These are phyloP conservation scores for Tillus elongatus DNA, from an alignment of 2,888 invertebrate genomes.

Conservation along the genomic window DNA sequence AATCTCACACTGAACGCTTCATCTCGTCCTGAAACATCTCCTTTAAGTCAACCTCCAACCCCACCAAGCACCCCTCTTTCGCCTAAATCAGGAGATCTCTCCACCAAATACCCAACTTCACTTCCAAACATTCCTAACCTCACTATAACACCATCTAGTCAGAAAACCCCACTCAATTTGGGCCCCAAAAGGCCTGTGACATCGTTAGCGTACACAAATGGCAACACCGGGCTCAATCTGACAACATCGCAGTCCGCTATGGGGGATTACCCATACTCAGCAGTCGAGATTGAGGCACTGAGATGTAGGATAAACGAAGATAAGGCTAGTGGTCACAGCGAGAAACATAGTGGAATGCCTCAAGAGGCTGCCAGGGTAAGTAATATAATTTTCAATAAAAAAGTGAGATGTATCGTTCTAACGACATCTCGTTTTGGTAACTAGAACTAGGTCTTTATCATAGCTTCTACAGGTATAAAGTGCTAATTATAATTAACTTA, in stretches of 20 bases:
- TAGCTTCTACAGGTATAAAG: too few species aligned
- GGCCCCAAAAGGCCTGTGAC: conserved; percentile 13
- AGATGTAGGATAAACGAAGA: too few species aligned
- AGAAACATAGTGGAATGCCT: not conserved
- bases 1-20: conserved; percentile 36
- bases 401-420: too few species aligned
- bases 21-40: conserved; percentile 21
- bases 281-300: too few species aligned
- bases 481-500: too few species aligned
- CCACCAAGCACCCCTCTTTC: conserved; percentile 45
- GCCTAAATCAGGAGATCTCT: conserved; percentile 31
- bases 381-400: too few species aligned
- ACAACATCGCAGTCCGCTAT: conserved; percentile 2
- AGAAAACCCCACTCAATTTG: conserved; percentile 34
- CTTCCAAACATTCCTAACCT: conserved; percentile 29
- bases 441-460: too few species aligned
- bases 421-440: too few species aligned
- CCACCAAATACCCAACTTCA: conserved; percentile 23
- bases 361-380: conserved; percentile 6
- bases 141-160: conserved; percentile 34
- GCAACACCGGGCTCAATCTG: conserved; percentile 3
- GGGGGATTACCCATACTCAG: not conserved
- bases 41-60: conserved; percentile 44
- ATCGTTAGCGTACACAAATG: conserved; percentile 5
- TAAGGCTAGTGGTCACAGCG: not conserved